A percentile compares a stretch with the other conserved stretches of the same genome.
phyloP scores from a whole-genome alignment of 2,113 vertebrate species.

The Syngnathoides biaculeatus region DNA sequence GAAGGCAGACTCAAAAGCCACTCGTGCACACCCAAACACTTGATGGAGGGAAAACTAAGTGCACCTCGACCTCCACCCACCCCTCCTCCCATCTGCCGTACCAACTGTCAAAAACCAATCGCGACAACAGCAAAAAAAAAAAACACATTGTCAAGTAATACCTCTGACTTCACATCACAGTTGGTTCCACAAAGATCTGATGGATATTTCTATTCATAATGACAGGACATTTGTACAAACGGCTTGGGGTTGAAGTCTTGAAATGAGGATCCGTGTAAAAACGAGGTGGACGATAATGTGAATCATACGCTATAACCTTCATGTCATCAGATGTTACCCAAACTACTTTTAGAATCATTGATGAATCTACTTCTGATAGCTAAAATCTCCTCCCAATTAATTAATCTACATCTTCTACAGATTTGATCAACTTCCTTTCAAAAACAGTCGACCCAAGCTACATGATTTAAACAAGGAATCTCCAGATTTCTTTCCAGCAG shows the following conservation, averaged over 20 bases:
- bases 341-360: neutral
- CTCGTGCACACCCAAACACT: constrained; percentile 36
- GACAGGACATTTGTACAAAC: neutral
- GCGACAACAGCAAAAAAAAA: constrained; percentile 38
- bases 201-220: neutral
- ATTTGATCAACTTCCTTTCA: neutral
- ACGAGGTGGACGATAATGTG: too few species aligned
- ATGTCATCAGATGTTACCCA: neutral
- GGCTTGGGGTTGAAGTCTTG: neutral
- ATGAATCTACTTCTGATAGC: neutral
- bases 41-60: constrained; percentile 46
- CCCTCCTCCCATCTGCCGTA: constrained; percentile 54
- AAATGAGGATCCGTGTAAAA: neutral
- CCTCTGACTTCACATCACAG: constrained; percentile 11
- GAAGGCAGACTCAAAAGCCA: constrained; percentile 50
- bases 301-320: neutral
- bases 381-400: neutral
- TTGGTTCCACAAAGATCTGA: neutral
- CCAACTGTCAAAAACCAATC: constrained; percentile 64
- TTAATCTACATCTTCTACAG: neutral
- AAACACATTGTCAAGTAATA: constrained; percentile 31
- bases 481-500: neutral
- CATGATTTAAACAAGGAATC: neutral
- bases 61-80: constrained; percentile 32
- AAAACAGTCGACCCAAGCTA: neutral